Base-by-base conservation (phyloP, 1,140 invertebrate species). In the Aphaenogaster ashmeadi region DNA sequence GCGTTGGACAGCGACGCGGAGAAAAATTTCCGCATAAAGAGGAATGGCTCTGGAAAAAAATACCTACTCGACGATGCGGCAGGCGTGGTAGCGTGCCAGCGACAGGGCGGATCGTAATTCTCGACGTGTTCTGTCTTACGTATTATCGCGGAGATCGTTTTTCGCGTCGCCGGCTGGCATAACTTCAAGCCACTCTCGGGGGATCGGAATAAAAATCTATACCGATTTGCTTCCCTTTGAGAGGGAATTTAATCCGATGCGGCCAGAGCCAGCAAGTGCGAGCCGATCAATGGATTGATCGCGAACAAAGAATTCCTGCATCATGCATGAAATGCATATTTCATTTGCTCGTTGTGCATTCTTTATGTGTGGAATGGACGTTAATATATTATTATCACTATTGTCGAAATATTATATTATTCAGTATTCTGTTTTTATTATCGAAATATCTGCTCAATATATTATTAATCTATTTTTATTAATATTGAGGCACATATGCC, bases 51-150 rank as follows among this genome's bases (percentile, higher is more conserved):
- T 60, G 21, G 33, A 60, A 75, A 72, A 87, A 58, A 87, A 72
- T 54, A 80, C n/a, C 21, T 36, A 56, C 38, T 64, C 50, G 84
- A 89, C 72, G 87, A 91, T 78, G 79, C 71, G 52, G 75, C 84
- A 81, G 75, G 79, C 87, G 75, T 87, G 90, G 84, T 89, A 62
- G 78, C 54, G 60, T 89, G 89, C 84, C 85, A 91, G 18, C 84
- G 87, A 91, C 87, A 91, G 87, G 66, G 36, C 15, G n/a, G 78
- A 80, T 80, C 89, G 89, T 91, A 90, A 91, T 81, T 91, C 58
- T 81, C 67, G 44, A 74, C 66, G 78, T 56, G 54, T 84, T 78
- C 81, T 75, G 52, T 86, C 77, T 91, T 88, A 86, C 56, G 41
- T 79, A 90, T 88, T 81, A 81, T 75, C 69, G 41, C 54, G 18